Percentiles rank a stretch among this genome's conserved stretches.
Conservation (phyloP, 2,888 invertebrate genomes). For the Nomada flava region DNA sequence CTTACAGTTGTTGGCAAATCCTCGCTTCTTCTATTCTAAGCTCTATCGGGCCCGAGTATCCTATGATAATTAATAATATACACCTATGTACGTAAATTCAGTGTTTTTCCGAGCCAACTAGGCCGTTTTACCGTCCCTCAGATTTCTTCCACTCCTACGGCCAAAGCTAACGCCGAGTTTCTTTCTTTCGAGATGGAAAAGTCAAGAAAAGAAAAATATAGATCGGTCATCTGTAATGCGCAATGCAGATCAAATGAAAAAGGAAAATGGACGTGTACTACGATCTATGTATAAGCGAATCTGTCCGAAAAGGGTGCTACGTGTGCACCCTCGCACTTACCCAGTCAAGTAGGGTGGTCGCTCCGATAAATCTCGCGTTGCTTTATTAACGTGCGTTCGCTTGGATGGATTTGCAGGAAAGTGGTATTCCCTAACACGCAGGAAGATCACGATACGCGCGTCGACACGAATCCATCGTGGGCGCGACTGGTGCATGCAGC, state of each 20-base stretch:
- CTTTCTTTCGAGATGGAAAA: not conserved
- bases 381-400: not conserved
- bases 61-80: too few relatives aligned
- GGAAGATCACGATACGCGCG: not conserved
- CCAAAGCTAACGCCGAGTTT: not conserved
- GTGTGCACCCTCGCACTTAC: not conserved
- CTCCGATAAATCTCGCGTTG: not conserved
- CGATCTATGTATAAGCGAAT: not conserved
- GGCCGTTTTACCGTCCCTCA: too few relatives aligned
- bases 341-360: not conserved
- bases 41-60: too few relatives aligned
- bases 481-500: constrained; percentile 1
- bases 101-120: too few relatives aligned
- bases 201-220: constrained; percentile 54
- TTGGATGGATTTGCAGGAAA: not conserved
- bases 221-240: constrained; percentile 78
- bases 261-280: constrained; percentile 60
- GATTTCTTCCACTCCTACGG: too few relatives aligned
- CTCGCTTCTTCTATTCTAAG: not conserved
- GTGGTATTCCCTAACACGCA: not conserved
- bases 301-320: too few relatives aligned
- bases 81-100: too few relatives aligned
- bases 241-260: constrained; percentile 79
- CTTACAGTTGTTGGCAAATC: not conserved
- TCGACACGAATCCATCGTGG: constrained; percentile 11